Conservation (phyloP, 2,113 vertebrate genomes). For the Embiotoca jacksoni region DNA sequence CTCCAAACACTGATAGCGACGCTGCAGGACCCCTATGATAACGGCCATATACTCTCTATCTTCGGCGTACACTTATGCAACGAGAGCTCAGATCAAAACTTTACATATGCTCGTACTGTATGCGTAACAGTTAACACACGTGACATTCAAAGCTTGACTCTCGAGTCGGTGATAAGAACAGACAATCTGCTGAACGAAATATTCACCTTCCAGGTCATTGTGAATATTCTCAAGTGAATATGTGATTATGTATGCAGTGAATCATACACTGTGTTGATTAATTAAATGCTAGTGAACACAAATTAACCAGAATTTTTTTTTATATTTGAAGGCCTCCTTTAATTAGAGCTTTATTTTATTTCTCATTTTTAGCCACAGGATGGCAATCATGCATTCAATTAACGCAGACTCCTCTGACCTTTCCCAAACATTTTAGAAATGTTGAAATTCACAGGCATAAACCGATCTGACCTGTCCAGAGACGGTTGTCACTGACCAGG, state of each 20-base stretch:
- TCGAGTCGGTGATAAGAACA: slow-evolving; percentile 1
- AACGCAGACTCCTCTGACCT: background rate
- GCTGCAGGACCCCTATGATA: slow-evolving; percentile 52
- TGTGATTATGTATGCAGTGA: background rate
- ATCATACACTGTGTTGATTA: too few species aligned
- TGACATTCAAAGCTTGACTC: background rate
- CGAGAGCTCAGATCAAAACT: slow-evolving; percentile 25
- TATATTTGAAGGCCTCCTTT: background rate
- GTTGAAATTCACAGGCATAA: background rate
- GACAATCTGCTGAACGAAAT: slow-evolving; percentile 1
- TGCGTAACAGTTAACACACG: background rate
- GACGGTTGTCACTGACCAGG: background rate
- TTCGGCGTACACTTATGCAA: slow-evolving; percentile 6
- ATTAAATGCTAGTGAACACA: background rate
- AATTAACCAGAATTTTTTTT: background rate
- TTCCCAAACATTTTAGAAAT: too few species aligned
- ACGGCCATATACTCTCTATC: slow-evolving; percentile 11
- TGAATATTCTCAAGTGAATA: background rate
- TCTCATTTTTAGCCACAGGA: slow-evolving; percentile 48
- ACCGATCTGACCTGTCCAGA: background rate
- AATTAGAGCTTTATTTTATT: background rate
- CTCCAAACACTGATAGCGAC: slow-evolving; percentile 57
- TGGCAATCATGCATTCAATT: slow-evolving; percentile 10
- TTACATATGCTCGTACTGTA: background rate
- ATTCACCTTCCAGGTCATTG: slow-evolving; percentile 20